A percentile compares a stretch with the other conserved stretches of the same genome.
Conservation (phyloP, 2,113 vertebrate genomes). For the Clarias macrocephalus region DNA sequence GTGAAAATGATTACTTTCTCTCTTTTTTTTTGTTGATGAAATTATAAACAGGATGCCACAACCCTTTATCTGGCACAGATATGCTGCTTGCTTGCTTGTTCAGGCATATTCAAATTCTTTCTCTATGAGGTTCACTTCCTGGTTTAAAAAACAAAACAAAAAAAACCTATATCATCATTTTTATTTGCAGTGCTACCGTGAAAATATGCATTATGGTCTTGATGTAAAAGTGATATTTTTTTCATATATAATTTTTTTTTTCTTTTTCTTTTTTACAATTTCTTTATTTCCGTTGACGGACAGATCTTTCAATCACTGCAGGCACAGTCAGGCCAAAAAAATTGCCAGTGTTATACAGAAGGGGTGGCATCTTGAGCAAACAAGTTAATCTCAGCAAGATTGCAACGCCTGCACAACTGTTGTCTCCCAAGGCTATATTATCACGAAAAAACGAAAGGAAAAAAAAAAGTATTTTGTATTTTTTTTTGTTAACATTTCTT, state of each 20-base stretch:
- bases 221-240: no score
- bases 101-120: background rate
- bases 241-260: no score
- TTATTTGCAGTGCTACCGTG: background rate
- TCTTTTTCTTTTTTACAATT: background rate
- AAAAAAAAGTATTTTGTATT: background rate
- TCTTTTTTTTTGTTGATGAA: background rate
- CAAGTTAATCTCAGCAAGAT: background rate
- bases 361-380: background rate
- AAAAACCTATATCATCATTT: background rate
- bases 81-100: background rate
- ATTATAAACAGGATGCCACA: conserved; percentile 3
- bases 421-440: background rate
- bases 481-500: background rate
- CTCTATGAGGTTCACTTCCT: background rate
- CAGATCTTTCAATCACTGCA: background rate
- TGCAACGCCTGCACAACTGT: background rate
- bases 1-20: background rate
- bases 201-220: no score
- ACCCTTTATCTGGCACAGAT: background rate
- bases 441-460: no score
- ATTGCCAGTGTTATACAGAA: background rate
- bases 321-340: background rate
- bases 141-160: background rate
- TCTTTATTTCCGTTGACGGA: background rate